These are phyloP conservation scores for Cyphomyrus discorhynchus DNA, from an alignment of 2,113 vertebrate genomes.

Conservation along the genomic window DNA sequence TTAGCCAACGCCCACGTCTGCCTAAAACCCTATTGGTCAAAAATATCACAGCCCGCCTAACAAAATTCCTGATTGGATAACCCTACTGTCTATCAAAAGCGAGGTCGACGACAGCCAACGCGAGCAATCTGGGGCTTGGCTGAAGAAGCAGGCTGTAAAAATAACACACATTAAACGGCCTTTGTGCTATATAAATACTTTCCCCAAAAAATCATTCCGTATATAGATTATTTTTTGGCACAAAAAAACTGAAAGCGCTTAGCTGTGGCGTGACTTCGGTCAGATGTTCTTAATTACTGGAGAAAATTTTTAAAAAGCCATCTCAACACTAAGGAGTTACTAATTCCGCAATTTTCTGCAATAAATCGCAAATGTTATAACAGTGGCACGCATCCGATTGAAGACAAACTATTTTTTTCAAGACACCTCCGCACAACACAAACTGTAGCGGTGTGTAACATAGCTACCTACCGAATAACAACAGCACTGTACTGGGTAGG, in stretches of 20 bases:
- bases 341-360: background rate
- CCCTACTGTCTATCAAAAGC: conserved; percentile 34
- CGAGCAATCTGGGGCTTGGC: conserved; percentile 51
- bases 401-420: background rate
- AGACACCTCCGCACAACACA: background rate
- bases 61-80: conserved; percentile 26
- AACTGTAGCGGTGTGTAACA: background rate
- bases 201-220: background rate
- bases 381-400: background rate
- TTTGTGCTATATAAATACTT: conserved; percentile 32
- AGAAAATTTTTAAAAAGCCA: background rate
- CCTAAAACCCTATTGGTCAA: conserved; percentile 31
- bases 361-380: background rate
- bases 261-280: background rate
- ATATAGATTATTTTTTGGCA: background rate
- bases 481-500: background rate
- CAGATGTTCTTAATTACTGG: background rate
- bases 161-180: conserved; percentile 65
- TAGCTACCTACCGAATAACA: background rate
- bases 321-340: background rate
- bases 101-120: conserved; percentile 33
- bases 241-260: background rate
- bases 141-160: conserved; percentile 35
- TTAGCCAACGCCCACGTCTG: conserved; percentile 30
- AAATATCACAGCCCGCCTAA: conserved; percentile 4